Conservation (phyloP, 2,113 vertebrate species). For the Chaetodon auriga region DNA sequence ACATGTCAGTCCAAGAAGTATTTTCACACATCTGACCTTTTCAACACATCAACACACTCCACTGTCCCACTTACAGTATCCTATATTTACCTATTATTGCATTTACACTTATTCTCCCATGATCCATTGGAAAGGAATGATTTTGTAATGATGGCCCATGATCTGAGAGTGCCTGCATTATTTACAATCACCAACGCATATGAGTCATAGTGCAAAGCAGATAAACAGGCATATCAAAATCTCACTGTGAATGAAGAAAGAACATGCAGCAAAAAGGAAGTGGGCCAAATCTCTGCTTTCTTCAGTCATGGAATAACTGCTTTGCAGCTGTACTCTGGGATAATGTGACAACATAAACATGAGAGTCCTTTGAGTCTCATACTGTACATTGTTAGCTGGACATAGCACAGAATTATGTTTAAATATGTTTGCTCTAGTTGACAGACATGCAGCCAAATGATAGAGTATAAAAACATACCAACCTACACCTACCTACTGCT, state of each 20-base stretch:
- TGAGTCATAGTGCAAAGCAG: conserved; percentile 5
- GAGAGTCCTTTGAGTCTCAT: neutral
- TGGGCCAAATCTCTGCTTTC: neutral
- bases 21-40: neutral
- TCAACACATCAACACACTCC: neutral
- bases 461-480: neutral
- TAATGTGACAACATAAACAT: neutral
- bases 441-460: neutral
- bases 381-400: neutral
- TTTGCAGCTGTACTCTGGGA: neutral
- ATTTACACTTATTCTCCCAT: neutral
- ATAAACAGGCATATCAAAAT: neutral
- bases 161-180: neutral
- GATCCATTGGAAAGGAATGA: neutral
- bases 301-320: neutral
- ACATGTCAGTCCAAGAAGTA: neutral
- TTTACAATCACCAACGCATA: neutral
- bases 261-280: neutral
- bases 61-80: neutral
- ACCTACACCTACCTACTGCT: neutral
- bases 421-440: neutral
- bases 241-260: neutral
- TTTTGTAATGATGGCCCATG: neutral
- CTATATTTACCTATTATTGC: neutral
- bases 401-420: neutral